Evolutionary conservation across 2,113 vertebrate species (phyloP).

Genomic region (Laterallus jamaicensis): DNA sequence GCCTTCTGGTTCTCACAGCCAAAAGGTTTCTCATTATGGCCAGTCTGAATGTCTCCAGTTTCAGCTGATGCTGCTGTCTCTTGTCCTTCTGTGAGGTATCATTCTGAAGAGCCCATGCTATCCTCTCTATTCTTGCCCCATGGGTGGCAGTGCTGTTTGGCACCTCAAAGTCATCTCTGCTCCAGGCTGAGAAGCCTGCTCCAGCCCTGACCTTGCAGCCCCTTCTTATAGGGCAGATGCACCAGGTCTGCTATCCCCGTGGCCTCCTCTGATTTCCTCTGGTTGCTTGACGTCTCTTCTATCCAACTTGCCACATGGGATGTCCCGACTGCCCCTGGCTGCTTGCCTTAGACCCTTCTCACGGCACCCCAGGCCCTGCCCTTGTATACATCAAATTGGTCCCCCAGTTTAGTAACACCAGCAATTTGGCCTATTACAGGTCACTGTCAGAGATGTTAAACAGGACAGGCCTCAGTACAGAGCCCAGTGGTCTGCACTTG

Average conservation of each 20-base stretch:
- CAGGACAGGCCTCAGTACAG: too few relatives aligned
- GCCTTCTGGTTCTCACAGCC: background rate
- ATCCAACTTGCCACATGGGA: background rate
- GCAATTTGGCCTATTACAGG: background rate
- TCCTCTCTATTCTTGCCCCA: background rate
- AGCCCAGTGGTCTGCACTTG: background rate
- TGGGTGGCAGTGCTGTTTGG: background rate
- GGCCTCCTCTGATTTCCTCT: background rate
- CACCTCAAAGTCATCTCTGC: background rate
- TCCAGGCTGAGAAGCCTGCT: background rate
- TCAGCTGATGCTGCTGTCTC: background rate
- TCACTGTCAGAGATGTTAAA: background rate
- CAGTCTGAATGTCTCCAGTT: background rate
- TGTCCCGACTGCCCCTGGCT: too few relatives aligned
- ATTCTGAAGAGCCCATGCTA: background rate
- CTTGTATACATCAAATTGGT: background rate
- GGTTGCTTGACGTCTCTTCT: background rate
- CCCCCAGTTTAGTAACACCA: background rate
- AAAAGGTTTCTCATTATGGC: background rate
- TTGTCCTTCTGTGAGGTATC: background rate
- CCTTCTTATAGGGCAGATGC: background rate
- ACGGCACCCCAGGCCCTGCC: background rate
- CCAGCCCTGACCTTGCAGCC: background rate
- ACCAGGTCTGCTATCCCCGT: too few relatives aligned
- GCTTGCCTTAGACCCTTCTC: background rate